phyloP scores from a whole-genome alignment of 2,888 invertebrate species.

The Eilema depressum region DNA sequence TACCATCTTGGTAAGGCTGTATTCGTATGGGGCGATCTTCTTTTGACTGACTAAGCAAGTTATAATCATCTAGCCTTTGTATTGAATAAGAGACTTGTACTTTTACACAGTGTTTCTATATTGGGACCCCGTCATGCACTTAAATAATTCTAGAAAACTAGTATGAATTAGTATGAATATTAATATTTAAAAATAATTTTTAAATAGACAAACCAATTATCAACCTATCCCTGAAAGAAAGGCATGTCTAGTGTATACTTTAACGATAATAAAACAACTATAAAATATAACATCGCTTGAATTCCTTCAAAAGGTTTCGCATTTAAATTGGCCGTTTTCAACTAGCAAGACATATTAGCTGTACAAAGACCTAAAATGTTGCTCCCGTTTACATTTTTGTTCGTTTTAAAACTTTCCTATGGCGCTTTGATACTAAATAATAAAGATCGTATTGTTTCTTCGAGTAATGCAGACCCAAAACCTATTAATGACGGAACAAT shows the following conservation, averaged over 20 bases:
- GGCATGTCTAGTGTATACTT: background rate
- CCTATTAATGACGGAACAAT: constrained; percentile 21
- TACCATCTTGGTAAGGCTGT: background rate
- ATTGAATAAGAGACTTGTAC: too few species aligned
- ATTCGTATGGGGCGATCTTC: background rate
- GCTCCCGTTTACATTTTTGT: background rate
- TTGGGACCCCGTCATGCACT: too few species aligned
- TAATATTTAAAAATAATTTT: too few species aligned
- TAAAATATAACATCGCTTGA: background rate
- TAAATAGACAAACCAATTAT: background rate
- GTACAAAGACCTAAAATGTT: background rate
- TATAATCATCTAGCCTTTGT: too few species aligned
- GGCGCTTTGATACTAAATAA: background rate
- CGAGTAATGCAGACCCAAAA: background rate
- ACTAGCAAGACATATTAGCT: background rate
- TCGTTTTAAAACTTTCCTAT: background rate
- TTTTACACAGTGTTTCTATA: too few species aligned
- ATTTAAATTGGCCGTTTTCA: background rate
- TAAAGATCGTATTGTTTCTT: background rate
- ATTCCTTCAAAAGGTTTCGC: background rate
- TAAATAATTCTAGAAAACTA: too few species aligned
- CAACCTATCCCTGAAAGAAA: background rate
- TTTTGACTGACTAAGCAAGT: background rate
- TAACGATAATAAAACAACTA: background rate
- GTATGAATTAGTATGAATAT: too few species aligned